phyloP scores from a whole-genome alignment of 1,140 invertebrate genomes.

The Spodoptera frugiperda region DNA sequence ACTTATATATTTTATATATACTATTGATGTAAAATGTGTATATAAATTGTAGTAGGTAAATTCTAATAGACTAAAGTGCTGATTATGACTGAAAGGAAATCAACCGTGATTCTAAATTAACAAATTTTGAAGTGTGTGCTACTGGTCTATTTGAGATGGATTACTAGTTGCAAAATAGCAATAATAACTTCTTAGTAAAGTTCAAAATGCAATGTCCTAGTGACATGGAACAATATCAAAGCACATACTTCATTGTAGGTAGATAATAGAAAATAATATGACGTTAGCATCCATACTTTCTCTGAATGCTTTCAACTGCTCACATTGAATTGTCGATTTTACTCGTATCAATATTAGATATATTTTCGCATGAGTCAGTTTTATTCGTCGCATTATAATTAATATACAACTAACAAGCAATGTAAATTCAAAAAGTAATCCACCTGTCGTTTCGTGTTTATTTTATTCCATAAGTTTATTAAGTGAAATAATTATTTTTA shows the following conservation, averaged over 20 bases:
- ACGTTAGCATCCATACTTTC: constrained; percentile 20
- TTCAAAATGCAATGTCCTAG: background rate
- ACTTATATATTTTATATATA: constrained; percentile 36
- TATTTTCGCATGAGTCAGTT: background rate
- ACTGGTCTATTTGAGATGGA: background rate
- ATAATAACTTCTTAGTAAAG: background rate
- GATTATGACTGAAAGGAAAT: constrained; percentile 43
- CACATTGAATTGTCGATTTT: constrained; percentile 6
- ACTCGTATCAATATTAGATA: background rate
- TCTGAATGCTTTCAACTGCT: constrained; percentile 20
- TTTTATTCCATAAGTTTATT: background rate
- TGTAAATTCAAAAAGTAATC: background rate
- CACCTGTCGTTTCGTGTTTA: constrained; percentile 4
- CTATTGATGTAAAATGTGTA: constrained; percentile 43
- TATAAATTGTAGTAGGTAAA: constrained; percentile 40
- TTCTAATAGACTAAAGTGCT: constrained; percentile 40
- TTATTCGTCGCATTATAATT: too few species aligned
- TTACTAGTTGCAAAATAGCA: background rate
- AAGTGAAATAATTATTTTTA: constrained; percentile 15
- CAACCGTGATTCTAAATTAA: constrained; percentile 33
- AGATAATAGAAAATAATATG: constrained; percentile 19
- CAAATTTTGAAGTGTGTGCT: background rate
- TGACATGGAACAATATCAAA: constrained; percentile 1
- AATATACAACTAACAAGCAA: background rate
- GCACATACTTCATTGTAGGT: constrained; percentile 28